Conservation (phyloP, 2,888 invertebrate species). For the Aproaerema taeniolella region DNA sequence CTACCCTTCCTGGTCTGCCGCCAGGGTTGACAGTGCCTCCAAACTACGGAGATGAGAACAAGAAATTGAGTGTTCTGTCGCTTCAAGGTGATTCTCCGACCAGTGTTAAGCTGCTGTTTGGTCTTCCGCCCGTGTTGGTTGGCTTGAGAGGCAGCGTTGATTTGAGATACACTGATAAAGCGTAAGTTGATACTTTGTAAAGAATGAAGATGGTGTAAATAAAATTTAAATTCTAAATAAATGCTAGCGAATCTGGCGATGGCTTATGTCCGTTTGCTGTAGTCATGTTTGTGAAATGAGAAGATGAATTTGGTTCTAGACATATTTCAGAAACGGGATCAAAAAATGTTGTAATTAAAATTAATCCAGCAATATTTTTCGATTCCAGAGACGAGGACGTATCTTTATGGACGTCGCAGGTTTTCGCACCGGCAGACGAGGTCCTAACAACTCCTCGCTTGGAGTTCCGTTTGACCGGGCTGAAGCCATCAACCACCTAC, state of each 20-base stretch:
- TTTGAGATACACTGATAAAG: conserved; percentile 87
- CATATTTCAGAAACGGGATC: too few species aligned
- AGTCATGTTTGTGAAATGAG: too few species aligned
- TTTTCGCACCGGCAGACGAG: conserved; percentile 91
- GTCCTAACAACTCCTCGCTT: conserved; percentile 90
- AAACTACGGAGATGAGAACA: conserved; percentile 53
- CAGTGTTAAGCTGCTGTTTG: conserved; percentile 88
- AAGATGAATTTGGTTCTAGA: too few species aligned
- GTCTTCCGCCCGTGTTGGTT: conserved; percentile 88
- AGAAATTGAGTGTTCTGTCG: conserved; percentile 73
- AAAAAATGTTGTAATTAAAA: too few species aligned
- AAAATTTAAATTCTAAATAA: too few species aligned
- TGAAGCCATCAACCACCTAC: conserved; percentile 88
- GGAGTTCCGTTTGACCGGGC: conserved; percentile 87
- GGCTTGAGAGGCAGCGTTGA: conserved; percentile 93
- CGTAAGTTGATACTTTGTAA: too few species aligned
- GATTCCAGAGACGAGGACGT: conserved; percentile 79
- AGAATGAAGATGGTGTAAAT: too few species aligned
- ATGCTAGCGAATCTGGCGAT: too few species aligned
- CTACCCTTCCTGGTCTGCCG: conserved; percentile 36
- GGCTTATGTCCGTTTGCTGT: too few species aligned
- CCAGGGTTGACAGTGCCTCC: conserved; percentile 44
- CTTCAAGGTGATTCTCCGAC: conserved; percentile 87
- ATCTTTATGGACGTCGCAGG: conserved; percentile 88
- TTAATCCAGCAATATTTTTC: conserved; percentile 5